Conservation (phyloP, 1,140 invertebrate genomes). For the Euura saliciscinereae region DNA sequence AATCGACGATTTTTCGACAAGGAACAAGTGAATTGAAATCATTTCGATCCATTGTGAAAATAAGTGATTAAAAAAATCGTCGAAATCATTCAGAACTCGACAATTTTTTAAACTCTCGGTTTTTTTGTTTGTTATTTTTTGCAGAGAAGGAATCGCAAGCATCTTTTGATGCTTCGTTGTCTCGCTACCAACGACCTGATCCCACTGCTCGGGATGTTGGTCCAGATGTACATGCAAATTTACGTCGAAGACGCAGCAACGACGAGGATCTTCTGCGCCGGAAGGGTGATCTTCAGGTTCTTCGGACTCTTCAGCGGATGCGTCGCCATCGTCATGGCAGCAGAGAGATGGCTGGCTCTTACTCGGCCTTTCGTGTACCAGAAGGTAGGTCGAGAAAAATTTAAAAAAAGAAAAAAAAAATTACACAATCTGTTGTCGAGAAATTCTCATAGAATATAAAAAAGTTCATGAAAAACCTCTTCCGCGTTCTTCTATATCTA, state of each 20-base stretch:
- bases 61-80: too few relatives aligned
- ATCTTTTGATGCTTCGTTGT: slow-evolving; percentile 79
- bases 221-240: slow-evolving; percentile 66
- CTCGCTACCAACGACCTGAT: slow-evolving; percentile 80
- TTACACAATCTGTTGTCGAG: background rate
- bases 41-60: too few relatives aligned
- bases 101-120: too few relatives aligned
- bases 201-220: slow-evolving; percentile 73
- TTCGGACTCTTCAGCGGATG: slow-evolving; percentile 87
- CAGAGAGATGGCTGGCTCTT: slow-evolving; percentile 83
- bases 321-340: slow-evolving; percentile 86
- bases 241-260: slow-evolving; percentile 52
- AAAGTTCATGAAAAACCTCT: background rate
- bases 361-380: slow-evolving; percentile 88
- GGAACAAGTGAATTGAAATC: too few relatives aligned
- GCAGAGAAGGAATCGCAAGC: slow-evolving; percentile 76
- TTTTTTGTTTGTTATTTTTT: slow-evolving; percentile 33
- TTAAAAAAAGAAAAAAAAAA: slow-evolving; percentile 5
- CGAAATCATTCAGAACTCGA: too few relatives aligned
- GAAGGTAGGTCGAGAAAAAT: slow-evolving; percentile 68
- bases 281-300: slow-evolving; percentile 75
- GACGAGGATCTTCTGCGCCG: slow-evolving; percentile 64
- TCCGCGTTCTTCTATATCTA: background rate
- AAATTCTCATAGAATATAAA: background rate
- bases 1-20: too few relatives aligned